These are phyloP conservation scores for Chloroclysta siterata DNA, from an alignment of 2,888 invertebrate species.

Conservation along the genomic window DNA sequence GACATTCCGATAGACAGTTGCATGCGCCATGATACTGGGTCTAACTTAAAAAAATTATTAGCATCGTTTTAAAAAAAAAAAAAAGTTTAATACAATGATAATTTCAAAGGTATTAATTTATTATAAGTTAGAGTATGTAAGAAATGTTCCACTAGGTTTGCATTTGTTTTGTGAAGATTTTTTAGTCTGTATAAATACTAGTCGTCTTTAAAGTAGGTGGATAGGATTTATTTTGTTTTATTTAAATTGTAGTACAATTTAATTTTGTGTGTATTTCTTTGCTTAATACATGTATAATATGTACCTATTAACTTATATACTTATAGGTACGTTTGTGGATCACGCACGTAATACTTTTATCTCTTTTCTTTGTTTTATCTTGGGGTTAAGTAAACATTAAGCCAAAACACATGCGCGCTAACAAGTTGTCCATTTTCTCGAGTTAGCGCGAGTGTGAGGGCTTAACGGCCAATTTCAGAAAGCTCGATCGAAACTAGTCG, in stretches of 20 bases:
- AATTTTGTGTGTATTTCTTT: too few relatives aligned
- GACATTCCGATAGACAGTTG: too few relatives aligned
- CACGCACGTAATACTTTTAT: too few relatives aligned
- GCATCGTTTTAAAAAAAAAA: too few relatives aligned
- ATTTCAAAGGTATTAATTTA: neutral
- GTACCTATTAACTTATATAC: too few relatives aligned
- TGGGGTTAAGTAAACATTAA: neutral
- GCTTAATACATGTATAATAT: too few relatives aligned
- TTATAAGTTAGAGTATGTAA: neutral
- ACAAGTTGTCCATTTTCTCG: neutral
- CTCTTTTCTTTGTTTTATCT: neutral
- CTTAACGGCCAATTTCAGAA: too few relatives aligned
- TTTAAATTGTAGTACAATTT: neutral
- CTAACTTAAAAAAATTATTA: too few relatives aligned
- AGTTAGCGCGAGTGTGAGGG: neutral
- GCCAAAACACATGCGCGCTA: neutral
- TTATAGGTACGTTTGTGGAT: too few relatives aligned
- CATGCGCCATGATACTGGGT: too few relatives aligned
- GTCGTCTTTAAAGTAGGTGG: conserved; percentile 1
- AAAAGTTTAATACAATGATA: too few relatives aligned
- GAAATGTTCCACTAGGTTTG: neutral
- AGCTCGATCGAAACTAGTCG: too few relatives aligned
- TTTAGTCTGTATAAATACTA: neutral
- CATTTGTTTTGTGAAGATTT: conserved; percentile 3
- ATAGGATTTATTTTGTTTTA: neutral